Evolutionary conservation across 1,140 invertebrate genomes (phyloP).

Genomic region (Zaprionus ghesquierei): DNA sequence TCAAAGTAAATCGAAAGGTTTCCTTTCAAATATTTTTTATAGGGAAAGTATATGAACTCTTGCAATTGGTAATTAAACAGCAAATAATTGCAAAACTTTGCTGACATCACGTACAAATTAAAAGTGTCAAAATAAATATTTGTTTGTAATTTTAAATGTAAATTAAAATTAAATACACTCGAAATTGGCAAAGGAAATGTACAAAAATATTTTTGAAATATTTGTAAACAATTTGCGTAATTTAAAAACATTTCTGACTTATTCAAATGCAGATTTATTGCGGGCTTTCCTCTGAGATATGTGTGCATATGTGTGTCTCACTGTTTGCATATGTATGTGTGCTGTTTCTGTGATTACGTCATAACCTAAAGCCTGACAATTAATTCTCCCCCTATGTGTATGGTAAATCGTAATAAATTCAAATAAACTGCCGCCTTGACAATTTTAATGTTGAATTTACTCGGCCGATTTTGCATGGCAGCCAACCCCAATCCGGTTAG

Average conservation of each 20-base stretch:
- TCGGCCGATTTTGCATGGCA: slow-evolving; percentile 20
- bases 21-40: background rate
- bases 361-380: slow-evolving; percentile 24
- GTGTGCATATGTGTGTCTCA: background rate
- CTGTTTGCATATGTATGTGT: background rate
- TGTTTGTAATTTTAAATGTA: background rate
- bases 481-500: slow-evolving; percentile 6
- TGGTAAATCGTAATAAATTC: slow-evolving; percentile 57
- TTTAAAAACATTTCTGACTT: background rate
- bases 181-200: background rate
- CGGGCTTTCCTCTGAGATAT: background rate
- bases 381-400: slow-evolving; percentile 36
- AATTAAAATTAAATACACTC: background rate
- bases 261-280: slow-evolving; percentile 37
- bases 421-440: slow-evolving; percentile 52
- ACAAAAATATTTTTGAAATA: background rate
- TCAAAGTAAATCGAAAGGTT: no score
- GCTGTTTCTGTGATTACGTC: background rate
- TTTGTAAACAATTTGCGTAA: background rate
- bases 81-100: background rate
- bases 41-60: background rate
- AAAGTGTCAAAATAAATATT: background rate
- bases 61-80: background rate
- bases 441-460: slow-evolving; percentile 49
- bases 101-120: background rate